phyloP scores from a whole-genome alignment of 2,888 invertebrate species.

The Eurois occulta region DNA sequence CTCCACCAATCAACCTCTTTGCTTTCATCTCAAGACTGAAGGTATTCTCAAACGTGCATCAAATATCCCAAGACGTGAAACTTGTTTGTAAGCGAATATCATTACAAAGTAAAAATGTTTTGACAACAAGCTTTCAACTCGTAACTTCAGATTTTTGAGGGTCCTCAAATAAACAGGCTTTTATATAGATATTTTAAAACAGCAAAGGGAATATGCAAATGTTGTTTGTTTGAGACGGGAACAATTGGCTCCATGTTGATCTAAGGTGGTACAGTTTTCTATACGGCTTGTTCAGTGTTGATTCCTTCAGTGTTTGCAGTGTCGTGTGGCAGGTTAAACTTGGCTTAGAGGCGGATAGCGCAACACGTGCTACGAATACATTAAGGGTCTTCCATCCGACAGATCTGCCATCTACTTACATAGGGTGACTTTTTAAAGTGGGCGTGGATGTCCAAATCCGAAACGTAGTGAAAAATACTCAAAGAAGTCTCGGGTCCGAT shows the following conservation, averaged over 20 bases:
- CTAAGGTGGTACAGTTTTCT: conserved; percentile 10
- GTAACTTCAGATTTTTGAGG: conserved; percentile 46
- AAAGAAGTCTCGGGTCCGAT: neutral
- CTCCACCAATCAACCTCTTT: conserved; percentile 16
- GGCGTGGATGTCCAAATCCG: neutral
- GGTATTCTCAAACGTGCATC: conserved; percentile 48
- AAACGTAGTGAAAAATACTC: neutral
- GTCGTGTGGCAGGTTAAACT: conserved; percentile 29
- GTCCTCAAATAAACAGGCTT: conserved; percentile 42
- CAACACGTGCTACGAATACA: conserved; percentile 74
- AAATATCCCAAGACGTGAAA: conserved; percentile 45
- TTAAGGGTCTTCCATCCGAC: conserved; percentile 61
- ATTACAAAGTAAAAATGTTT: conserved; percentile 62
- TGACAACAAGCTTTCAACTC: conserved; percentile 41
- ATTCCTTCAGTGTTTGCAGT: conserved; percentile 33
- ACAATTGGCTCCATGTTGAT: conserved; percentile 32
- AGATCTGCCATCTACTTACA: conserved; percentile 7
- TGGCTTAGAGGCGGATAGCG: conserved; percentile 22
- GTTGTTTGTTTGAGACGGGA: conserved; percentile 29
- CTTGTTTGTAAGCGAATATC: conserved; percentile 51
- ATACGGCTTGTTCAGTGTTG: conserved; percentile 6
- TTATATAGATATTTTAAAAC: conserved; percentile 22
- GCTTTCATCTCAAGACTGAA: conserved; percentile 35
- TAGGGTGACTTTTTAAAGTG: neutral
- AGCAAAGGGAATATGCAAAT: conserved; percentile 45